Evolutionary conservation across 2,797 vertebrate species (phyloP), one percentile per base, ranked within the genome.

Genomic region (Rhabdophis nuchalis): DNA sequence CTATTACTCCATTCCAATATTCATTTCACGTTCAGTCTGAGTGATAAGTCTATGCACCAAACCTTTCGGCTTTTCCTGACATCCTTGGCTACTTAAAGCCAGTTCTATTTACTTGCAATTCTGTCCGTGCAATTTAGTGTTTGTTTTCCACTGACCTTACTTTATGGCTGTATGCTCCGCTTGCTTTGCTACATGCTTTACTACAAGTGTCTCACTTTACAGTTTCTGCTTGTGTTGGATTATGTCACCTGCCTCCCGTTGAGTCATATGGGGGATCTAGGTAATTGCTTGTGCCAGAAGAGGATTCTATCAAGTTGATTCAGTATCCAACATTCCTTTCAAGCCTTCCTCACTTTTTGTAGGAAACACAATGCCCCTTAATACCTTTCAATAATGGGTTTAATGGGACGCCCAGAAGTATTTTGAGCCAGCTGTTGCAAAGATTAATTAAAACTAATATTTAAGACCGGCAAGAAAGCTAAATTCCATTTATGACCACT

Each of bases 381-480:
- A 92, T 0, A 2, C 54, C 61, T 95, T 94, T 88, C 52, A n/a
- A 82, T 88, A 72, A 91, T 57, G 32, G 9, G 53, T 32, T 57
- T 2, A 57, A 10, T 20, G 54, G n/a, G 20, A 87, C 91, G 92
- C 68, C 88, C 91, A 60, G 64, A 89, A 27, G 3, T 90, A 86
- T 94, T 36, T 64, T 93, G 72, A 25, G 58, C 82, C 9, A 82
- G 86, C 93, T 93, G n/a, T 58, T 13, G 86, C 56, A 41, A 93
- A 93, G 1, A 89, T 95, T 94, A 93, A 95, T 90, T 88, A 90
- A 93, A 96, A 92, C 9, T 27, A 25, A 54, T 93, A 32, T 93
- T 94, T 89, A 94, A 93, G 85, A 91, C 27, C 2, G 25, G 88
- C 88, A 72, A 93, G 41, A 32, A 94, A 93, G 16, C 0, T n/a